Percentiles rank a stretch among this genome's conserved stretches.
phyloP scores from a whole-genome alignment of 1,140 invertebrate genomes.

The Asobara japonica region DNA sequence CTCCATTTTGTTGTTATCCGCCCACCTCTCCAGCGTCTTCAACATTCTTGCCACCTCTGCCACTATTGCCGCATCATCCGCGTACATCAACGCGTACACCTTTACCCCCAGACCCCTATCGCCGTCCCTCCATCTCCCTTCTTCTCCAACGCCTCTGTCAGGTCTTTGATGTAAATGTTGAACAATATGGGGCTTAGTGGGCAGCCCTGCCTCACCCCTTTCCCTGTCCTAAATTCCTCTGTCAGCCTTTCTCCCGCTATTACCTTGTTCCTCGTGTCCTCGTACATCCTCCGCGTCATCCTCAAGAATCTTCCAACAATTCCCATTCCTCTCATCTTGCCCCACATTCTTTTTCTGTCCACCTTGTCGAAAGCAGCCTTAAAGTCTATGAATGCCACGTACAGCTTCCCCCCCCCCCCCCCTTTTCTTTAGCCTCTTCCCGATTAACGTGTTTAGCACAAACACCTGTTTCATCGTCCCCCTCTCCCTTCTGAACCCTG shows the following conservation, averaged over 20 bases:
- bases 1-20: background rate
- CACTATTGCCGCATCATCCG: slow-evolving; percentile 18
- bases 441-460: slow-evolving; percentile 25
- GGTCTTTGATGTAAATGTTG: slow-evolving; percentile 27
- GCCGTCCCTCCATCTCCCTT: slow-evolving; percentile 16
- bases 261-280: background rate
- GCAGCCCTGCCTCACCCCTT: slow-evolving; percentile 31
- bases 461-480: slow-evolving; percentile 34
- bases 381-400: slow-evolving; percentile 24
- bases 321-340: slow-evolving; percentile 8
- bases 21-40: slow-evolving; percentile 13
- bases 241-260: background rate
- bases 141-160: slow-evolving; percentile 7
- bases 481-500: slow-evolving; percentile 33
- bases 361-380: slow-evolving; percentile 24
- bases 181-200: slow-evolving; percentile 28
- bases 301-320: slow-evolving; percentile 3
- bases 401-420: slow-evolving; percentile 10
- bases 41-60: slow-evolving; percentile 19
- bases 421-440: slow-evolving; percentile 22
- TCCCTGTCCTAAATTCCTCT: slow-evolving; percentile 9
- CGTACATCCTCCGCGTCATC: slow-evolving; percentile 10
- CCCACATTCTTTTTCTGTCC: background rate
- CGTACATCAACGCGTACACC: slow-evolving; percentile 1
- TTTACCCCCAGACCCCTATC: slow-evolving; percentile 7